These are phyloP conservation scores for Tangara arthus DNA, from an alignment of 2,797 vertebrate genomes.

Conservation along the genomic window DNA sequence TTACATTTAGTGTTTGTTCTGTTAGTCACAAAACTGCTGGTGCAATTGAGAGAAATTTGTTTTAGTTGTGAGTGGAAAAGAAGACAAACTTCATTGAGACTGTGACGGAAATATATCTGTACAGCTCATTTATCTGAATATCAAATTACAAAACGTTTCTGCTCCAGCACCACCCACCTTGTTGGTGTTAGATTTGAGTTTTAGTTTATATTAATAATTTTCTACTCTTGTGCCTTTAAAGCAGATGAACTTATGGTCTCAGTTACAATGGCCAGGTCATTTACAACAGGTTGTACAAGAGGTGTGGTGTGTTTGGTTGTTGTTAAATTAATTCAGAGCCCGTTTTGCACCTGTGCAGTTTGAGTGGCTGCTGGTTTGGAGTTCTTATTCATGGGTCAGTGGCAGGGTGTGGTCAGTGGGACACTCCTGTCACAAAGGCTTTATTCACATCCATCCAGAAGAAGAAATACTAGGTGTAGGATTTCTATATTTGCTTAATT, in stretches of 20 bases:
- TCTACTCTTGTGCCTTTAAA: not conserved
- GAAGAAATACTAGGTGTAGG: not conserved
- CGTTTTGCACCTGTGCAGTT: not conserved
- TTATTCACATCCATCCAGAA: not conserved
- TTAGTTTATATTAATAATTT: not conserved
- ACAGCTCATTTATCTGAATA: not conserved
- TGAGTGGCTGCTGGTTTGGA: not conserved
- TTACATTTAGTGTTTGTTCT: not conserved
- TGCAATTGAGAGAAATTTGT: not conserved
- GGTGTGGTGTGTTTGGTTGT: not conserved
- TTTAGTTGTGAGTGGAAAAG: not conserved
- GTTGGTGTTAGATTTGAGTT: not conserved
- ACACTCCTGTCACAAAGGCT: rapidly evolving
- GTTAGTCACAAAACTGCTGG: not conserved
- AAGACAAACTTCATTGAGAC: not conserved
- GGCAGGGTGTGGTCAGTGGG: not conserved
- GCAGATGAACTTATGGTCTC: not conserved
- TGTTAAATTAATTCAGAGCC: not conserved
- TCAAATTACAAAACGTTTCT: not conserved
- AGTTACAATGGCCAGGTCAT: not conserved
- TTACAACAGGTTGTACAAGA: not conserved
- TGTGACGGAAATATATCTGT: not conserved
- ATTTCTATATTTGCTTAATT: not conserved
- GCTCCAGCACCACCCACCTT: not conserved
- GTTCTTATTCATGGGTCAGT: not conserved